A percentile compares a stretch with the other conserved stretches of the same genome.
Evolutionary conservation across 2,113 vertebrate genomes (phyloP).

Genomic region (Gavialis gangeticus): DNA sequence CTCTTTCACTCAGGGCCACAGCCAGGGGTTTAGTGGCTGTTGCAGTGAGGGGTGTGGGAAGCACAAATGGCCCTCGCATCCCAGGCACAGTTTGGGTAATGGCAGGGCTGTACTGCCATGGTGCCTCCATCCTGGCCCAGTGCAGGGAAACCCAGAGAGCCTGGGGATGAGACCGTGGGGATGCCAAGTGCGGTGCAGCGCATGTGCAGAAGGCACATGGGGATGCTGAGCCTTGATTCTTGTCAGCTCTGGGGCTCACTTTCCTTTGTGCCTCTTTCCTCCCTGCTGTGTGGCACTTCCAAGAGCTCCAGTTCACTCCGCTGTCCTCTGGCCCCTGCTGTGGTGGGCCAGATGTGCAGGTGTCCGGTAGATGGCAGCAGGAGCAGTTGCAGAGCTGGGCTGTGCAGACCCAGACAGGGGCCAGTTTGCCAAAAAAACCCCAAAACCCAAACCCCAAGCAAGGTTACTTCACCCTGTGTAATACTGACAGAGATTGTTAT

Average conservation of each 20-base stretch:
- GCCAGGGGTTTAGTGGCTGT: neutral
- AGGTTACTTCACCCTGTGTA: conserved; percentile 66
- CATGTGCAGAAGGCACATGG: neutral
- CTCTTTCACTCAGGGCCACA: neutral
- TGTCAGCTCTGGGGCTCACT: neutral
- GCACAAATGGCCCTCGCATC: no score
- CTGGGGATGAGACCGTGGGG: neutral
- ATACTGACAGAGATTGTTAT: conserved; percentile 71
- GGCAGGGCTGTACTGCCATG: neutral
- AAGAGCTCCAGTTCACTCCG: neutral
- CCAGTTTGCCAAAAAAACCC: conserved; percentile 67
- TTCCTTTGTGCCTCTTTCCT: neutral
- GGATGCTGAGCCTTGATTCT: neutral
- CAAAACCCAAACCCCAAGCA: conserved; percentile 26
- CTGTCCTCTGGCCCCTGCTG: conserved; percentile 3
- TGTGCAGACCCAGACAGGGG: conserved; percentile 52
- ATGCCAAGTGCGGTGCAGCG: neutral
- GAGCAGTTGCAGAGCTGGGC: conserved; percentile 34
- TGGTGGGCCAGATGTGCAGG: neutral
- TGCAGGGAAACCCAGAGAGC: neutral
- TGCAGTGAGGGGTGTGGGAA: no score
- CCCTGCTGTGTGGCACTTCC: neutral
- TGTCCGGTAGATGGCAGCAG: conserved; percentile 74
- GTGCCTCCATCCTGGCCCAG: neutral
- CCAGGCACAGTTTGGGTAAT: neutral